Evolutionary conservation across 1,140 invertebrate species (phyloP), one percentile per base, ranked within the genome.

Genomic region (Hycleus cichorii): DNA sequence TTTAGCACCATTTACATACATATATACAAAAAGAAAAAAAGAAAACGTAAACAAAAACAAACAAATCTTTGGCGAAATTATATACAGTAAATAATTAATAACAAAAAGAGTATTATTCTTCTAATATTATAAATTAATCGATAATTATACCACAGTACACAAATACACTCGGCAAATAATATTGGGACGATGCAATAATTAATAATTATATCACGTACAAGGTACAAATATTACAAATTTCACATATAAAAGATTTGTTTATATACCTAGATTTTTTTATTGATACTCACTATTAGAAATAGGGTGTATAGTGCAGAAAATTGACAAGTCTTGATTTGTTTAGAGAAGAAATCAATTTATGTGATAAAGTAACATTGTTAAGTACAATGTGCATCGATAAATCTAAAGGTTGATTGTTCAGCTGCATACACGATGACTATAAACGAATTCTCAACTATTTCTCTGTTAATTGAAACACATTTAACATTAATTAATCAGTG

Each of bases 1-100:
- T 64, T 67, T 63, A 59, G 60, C 62, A 45, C n/a, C 11, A n/a
- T 58, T 49, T 49, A 27, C 39, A 44, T 54, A 52, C 44, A 42
- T 71, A 69, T 69, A 67, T 69, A 71, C 64, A 69, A 68, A 64
- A 62, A 58, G 68, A 67, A 63, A 69, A 52, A 10, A 9, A n/a
- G 10, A 42, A 42, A 42, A 10, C 11, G 7, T 5, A 32, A 32
- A 32, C 32, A 32, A 32, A 32, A 32, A 32, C 32, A 66, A 68
- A 71, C 63, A 69, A 65, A 65, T 62, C 72, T 73, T 73, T 73
- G 72, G 72, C 67, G 68, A 73, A 70, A 69, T 64, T 70, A 72
- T 72, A 69, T 70, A 72, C 70, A 72, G 52, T 52, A 61, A 18
- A 66, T 66, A 67, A 70, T 59, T 59, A 53, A 58, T 47, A 40